Percentiles rank a stretch among this genome's conserved stretches.
These are phyloP conservation scores for Ia io DNA, from an alignment of 2,113 vertebrate species.

Conservation along the genomic window DNA sequence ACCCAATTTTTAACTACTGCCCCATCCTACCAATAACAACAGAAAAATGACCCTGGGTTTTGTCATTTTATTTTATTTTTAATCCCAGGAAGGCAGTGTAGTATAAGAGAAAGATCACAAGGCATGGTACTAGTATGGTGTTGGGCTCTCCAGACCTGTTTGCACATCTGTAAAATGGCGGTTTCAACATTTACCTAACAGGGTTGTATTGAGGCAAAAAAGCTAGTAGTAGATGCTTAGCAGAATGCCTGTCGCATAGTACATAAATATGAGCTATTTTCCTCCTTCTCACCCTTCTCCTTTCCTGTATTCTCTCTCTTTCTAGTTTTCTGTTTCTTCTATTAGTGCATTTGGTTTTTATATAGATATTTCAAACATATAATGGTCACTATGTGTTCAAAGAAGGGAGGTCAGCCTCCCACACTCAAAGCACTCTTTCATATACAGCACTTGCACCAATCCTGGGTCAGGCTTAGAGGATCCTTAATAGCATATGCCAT, in stretches of 20 bases:
- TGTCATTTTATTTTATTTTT: neutral
- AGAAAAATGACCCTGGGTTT: neutral
- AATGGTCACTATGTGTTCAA: neutral
- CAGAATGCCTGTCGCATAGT: neutral
- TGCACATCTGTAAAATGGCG: neutral
- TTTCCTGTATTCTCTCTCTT: neutral
- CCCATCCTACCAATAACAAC: neutral
- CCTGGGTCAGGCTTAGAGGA: neutral
- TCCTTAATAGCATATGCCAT: conserved; percentile 2
- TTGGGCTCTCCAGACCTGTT: neutral
- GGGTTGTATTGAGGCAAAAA: neutral
- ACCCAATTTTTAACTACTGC: neutral
- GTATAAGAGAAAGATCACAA: neutral
- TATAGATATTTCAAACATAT: neutral
- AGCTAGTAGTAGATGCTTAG: neutral
- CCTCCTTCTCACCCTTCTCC: neutral
- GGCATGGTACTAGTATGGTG: neutral
- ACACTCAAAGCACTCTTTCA: neutral
- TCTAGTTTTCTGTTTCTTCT: neutral
- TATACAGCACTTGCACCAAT: neutral
- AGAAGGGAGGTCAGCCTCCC: neutral
- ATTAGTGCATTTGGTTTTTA: neutral
- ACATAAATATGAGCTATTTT: neutral
- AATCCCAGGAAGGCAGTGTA: neutral
- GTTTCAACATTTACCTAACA: neutral